Evolutionary conservation across 2,888 invertebrate species (phyloP), one percentile per base, ranked within the genome.

Genomic region (Bugulina stolonifera): DNA sequence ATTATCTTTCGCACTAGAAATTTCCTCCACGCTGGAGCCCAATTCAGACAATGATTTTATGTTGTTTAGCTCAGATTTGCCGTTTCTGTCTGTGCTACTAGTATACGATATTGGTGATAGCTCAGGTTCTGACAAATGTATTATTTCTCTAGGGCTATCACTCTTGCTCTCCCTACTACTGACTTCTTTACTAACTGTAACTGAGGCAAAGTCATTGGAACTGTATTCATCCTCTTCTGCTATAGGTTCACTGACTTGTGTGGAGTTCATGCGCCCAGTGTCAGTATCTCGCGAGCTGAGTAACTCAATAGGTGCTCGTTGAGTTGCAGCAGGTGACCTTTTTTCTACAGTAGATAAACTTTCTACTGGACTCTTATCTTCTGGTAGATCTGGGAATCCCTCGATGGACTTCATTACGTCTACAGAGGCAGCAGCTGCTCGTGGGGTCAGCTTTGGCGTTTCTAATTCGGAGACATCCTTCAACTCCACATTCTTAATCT

Each of bases 401-500:
- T 64, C 64, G 2, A 32, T 64, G 10, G 64, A 64, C 64, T 64
- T 34, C 64, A 64, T 64, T 14, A 64, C 32, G n/a, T 64, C 64
- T 32, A 64, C 29, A 14, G 14, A 5, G 5, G 43, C 29, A 5
- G 14, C 43, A 43, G n/a, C 14, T 18, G 64, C 32, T 64, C 27
- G 22, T 18, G 64, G 64, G 32, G 32, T 64, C 14, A 64, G 64
- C n/a, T 64, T 64, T 32, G 64, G 64, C 64, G 27, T 64, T 32
- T 64, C 64, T 32, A 64, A 64, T 32, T 64, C 64, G 2, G 64
- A 64, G 29, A 64, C 64, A 64, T 64, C 64, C n/a, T 64, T 64
- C 34, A 64, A 27, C 64, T 64, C 64, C 25, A 64, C 25, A 29
- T 27, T 32, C 18, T 64, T 34, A 29, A 64, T 64, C 64, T 64